Conservation (phyloP, 2,113 vertebrate species). For the Anolis carolinensis region DNA sequence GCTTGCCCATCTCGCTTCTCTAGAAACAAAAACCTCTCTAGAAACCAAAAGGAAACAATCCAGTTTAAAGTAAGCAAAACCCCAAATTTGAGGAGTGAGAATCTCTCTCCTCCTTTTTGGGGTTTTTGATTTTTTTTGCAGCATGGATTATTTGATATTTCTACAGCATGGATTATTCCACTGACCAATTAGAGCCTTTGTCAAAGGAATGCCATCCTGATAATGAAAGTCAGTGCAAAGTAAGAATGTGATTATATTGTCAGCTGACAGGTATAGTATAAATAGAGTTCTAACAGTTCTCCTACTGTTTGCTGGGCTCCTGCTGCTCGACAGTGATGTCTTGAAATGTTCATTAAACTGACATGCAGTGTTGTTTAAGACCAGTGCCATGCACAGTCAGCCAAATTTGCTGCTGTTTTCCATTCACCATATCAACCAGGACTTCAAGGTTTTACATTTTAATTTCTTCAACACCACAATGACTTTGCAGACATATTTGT, state of each 20-base stretch:
- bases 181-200: slow-evolving; percentile 16
- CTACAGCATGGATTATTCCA: slow-evolving; percentile 6
- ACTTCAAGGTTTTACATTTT: slow-evolving; percentile 56
- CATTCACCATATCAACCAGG: slow-evolving; percentile 58
- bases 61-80: slow-evolving; percentile 38
- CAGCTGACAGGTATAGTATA: slow-evolving; percentile 49
- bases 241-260: slow-evolving; percentile 48
- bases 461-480: slow-evolving; percentile 52
- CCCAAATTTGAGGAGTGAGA: neutral
- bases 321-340: slow-evolving; percentile 43
- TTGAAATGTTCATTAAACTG: slow-evolving; percentile 61
- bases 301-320: slow-evolving; percentile 41
- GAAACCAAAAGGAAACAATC: slow-evolving; percentile 25
- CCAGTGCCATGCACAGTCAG: slow-evolving; percentile 45
- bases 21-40: neutral
- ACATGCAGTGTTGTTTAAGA: slow-evolving; percentile 61
- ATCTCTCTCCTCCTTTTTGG: neutral
- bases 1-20: slow-evolving; percentile 32
- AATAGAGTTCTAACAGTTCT: slow-evolving; percentile 52
- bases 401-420: slow-evolving; percentile 46
- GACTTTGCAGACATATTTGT: slow-evolving; percentile 34
- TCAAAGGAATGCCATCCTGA: neutral
- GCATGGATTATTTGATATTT: slow-evolving; percentile 9
- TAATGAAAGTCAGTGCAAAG: slow-evolving; percentile 42
- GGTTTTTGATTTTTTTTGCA: slow-evolving; percentile 10